These are phyloP conservation scores for Trisateles emortualis DNA, from an alignment of 2,888 invertebrate species.

Conservation along the genomic window DNA sequence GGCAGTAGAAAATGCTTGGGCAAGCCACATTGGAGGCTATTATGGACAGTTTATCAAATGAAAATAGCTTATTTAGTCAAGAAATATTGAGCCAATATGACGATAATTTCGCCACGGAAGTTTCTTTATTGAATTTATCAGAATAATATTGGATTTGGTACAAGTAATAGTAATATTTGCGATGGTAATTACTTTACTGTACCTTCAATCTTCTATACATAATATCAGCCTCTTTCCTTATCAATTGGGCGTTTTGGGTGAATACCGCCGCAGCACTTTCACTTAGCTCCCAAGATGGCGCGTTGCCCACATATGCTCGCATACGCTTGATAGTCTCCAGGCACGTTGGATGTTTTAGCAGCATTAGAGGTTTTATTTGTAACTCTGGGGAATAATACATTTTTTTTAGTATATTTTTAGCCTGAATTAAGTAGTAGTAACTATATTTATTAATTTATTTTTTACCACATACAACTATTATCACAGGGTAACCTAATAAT, in stretches of 20 bases:
- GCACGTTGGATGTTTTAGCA: conserved; percentile 93
- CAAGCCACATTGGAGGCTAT: too few relatives aligned
- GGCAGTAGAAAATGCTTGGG: too few relatives aligned
- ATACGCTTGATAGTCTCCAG: conserved; percentile 92
- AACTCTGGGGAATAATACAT: conserved; percentile 65
- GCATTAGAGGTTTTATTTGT: conserved; percentile 90
- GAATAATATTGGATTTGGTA: conserved; percentile 23
- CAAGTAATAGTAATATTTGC: conserved; percentile 5
- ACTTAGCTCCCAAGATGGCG: conserved; percentile 89
- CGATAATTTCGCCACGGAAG: conserved; percentile 56
- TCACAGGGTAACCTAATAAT: too few relatives aligned
- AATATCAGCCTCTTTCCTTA: conserved; percentile 90
- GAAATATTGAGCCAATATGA: conserved; percentile 63
- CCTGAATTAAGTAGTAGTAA: too few relatives aligned
- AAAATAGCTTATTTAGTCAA: conserved; percentile 43
- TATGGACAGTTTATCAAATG: conserved; percentile 52
- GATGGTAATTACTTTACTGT: conserved; percentile 24
- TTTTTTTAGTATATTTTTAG: too few relatives aligned
- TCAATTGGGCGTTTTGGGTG: conserved; percentile 89
- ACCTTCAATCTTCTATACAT: conserved; percentile 73
- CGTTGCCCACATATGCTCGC: conserved; percentile 93
- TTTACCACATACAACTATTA: too few relatives aligned
- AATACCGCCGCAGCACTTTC: conserved; percentile 88
- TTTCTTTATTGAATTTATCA: conserved; percentile 37
- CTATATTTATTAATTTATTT: too few relatives aligned